These are phyloP conservation scores for Autographa pulchrina DNA, from an alignment of 2,888 invertebrate species.

Conservation along the genomic window DNA sequence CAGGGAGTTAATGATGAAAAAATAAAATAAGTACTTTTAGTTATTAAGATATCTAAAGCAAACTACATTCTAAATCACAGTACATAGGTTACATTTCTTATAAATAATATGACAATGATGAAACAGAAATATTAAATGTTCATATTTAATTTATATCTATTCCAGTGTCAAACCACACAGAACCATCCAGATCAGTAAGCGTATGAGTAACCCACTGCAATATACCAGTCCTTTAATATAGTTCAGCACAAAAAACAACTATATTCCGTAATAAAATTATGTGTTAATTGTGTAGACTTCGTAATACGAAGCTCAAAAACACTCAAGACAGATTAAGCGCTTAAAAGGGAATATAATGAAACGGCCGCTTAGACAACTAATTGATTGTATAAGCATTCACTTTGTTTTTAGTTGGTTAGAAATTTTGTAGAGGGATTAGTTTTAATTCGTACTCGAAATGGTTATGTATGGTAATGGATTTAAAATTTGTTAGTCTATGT, in stretches of 20 bases:
- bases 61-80: no score
- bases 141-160: no score
- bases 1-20: no score
- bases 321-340: slow-evolving; percentile 18
- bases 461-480: neutral
- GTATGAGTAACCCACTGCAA: neutral
- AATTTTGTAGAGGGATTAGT: neutral
- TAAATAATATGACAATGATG: no score
- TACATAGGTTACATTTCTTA: no score
- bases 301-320: slow-evolving; percentile 13
- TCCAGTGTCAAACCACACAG: no score
- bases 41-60: no score
- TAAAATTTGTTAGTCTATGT: neutral
- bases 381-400: slow-evolving; percentile 23
- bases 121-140: no score
- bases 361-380: slow-evolving; percentile 29
- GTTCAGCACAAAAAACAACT: slow-evolving; percentile 11
- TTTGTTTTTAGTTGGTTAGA: slow-evolving; percentile 19
- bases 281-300: slow-evolving; percentile 7
- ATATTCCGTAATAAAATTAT: slow-evolving; percentile 19
- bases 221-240: neutral
- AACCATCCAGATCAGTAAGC: no score
- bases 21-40: no score
- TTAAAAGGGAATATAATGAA: slow-evolving; percentile 38
- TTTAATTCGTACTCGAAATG: neutral